These are phyloP conservation scores for Caerostris darwini DNA, from an alignment of 1,140 invertebrate genomes.

Conservation along the genomic window DNA sequence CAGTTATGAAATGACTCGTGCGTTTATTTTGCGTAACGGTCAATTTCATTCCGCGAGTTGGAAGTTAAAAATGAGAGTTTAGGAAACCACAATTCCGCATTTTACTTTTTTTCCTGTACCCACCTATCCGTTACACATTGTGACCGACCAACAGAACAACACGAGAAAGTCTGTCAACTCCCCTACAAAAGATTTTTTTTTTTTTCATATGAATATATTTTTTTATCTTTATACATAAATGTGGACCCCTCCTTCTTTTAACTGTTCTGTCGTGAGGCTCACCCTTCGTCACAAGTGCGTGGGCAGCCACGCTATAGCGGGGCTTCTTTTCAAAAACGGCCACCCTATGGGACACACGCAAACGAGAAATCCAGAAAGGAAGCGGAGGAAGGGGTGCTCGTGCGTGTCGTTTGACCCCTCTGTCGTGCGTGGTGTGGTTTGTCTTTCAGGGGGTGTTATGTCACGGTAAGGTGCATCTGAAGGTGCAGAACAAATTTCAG, in stretches of 20 bases:
- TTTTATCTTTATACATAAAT: not conserved
- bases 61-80: not conserved
- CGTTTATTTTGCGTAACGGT: not conserved
- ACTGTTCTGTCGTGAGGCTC: not conserved
- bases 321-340: not conserved
- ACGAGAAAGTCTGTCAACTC: not conserved
- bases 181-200: slow-evolving; percentile 3
- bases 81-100: not conserved
- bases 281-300: not conserved
- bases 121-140: slow-evolving; percentile 9
- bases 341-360: not conserved
- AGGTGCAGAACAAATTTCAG: slow-evolving; percentile 14
- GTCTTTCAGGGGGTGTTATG: slow-evolving; percentile 21
- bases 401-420: slow-evolving; percentile 61
- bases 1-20: not conserved
- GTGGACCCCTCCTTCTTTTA: not conserved
- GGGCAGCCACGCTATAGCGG: not conserved
- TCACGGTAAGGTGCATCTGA: not conserved
- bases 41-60: not conserved
- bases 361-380: not conserved
- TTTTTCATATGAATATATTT: not conserved
- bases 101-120: not conserved
- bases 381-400: slow-evolving; percentile 41
- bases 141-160: not conserved
- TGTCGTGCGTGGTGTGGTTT: slow-evolving; percentile 34